Evolutionary conservation across 2,888 invertebrate genomes (phyloP), one percentile per base, ranked within the genome.

Genomic region (Acanthosoma haemorrhoidale): DNA sequence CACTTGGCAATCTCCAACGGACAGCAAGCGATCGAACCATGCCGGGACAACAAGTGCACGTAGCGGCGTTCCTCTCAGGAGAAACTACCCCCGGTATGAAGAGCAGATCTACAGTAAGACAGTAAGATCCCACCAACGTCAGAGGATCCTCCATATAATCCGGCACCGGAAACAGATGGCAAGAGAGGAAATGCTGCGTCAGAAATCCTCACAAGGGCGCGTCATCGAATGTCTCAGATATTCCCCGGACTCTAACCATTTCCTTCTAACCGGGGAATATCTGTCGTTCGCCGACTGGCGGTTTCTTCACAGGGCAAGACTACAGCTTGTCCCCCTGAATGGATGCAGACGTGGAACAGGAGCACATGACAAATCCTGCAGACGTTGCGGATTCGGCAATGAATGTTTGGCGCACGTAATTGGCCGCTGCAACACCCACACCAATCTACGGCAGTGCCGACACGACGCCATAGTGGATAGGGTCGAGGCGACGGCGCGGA

Each of bases 201-300:
- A 13, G 13, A 69, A 72, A 25, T 61, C 34, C 18, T 58, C 60
- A 39, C 73, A 73, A 57, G 72, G 73, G 16, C 69, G 70, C 58
- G 71, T 70, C 4, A 67, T 69, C 16, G 68, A 71, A 29, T 72
- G 71, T 38, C n/a, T n/a, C n/a, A n/a, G n/a, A n/a, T n/a, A n/a
- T n/a, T n/a, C n/a, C n/a, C n/a, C n/a, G n/a, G n/a, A n/a, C n/a
- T n/a, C n/a, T n/a, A n/a, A n/a, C n/a, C n/a, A n/a, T n/a, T n/a
- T n/a, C n/a, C n/a, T n/a, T n/a, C n/a, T n/a, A n/a, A n/a, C n/a
- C n/a, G n/a, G n/a, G n/a, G n/a, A n/a, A n/a, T n/a, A n/a, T n/a
- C n/a, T n/a, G n/a, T n/a, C n/a, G n/a, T n/a, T n/a, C n/a, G n/a
- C n/a, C n/a, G n/a, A n/a, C n/a, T n/a, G n/a, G n/a, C n/a, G n/a